These are phyloP conservation scores for Macropodus opercularis DNA, from an alignment of 2,797 vertebrate species.

Conservation along the genomic window DNA sequence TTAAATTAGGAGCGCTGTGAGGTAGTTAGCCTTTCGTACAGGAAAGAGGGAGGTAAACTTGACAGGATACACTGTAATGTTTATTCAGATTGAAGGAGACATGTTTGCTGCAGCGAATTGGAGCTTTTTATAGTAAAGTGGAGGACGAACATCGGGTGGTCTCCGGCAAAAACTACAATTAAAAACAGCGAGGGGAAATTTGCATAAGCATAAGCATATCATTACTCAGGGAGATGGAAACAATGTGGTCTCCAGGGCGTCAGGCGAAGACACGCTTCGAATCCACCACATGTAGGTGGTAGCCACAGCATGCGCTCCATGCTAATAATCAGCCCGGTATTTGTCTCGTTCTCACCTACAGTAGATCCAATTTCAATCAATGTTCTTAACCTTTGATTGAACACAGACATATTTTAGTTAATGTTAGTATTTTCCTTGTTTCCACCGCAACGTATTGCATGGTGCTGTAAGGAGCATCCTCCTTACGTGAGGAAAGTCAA, in stretches of 20 bases:
- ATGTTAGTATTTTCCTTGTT: too few species aligned
- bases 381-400: too few species aligned
- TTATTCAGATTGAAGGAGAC: conserved; percentile 31
- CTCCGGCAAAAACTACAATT: conserved; percentile 70
- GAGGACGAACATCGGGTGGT: conserved; percentile 70
- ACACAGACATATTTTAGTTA: too few species aligned
- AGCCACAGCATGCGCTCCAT: conserved; percentile 42
- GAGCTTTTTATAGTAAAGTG: conserved; percentile 65
- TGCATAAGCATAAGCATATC: conserved; percentile 72
- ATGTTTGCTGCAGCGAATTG: conserved; percentile 45
- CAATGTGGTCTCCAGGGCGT: conserved; percentile 68
- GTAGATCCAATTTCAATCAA: background rate
- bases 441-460: too few species aligned
- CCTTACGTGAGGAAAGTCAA: too few species aligned
- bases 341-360: conserved; percentile 16
- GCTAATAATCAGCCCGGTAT: conserved; percentile 54
- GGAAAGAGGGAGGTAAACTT: too few species aligned
- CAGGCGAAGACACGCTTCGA: conserved; percentile 72
- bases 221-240: conserved; percentile 73
- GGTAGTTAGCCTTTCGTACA: background rate
- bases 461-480: too few species aligned
- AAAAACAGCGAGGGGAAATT: conserved; percentile 69
- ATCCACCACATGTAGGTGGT: conserved; percentile 66
- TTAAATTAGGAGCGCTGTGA: background rate
- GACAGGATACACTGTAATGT: too few species aligned